Evolutionary conservation across 2,888 invertebrate species (phyloP).

Genomic region (Xanthia togata): DNA sequence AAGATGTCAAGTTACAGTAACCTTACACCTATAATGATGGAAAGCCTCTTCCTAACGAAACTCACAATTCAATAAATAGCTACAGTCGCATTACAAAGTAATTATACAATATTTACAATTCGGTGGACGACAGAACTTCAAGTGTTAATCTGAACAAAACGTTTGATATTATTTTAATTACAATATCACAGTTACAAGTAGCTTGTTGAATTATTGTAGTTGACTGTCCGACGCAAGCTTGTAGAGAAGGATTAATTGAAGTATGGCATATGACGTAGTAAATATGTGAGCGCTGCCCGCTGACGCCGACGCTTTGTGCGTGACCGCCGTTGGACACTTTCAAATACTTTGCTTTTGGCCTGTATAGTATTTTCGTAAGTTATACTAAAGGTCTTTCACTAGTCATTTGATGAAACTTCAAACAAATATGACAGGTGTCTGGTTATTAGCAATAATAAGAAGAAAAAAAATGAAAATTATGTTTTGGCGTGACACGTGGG

Average conservation of each 20-base stretch:
- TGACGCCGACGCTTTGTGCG: too few species aligned
- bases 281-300: too few species aligned
- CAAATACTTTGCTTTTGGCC: not conserved
- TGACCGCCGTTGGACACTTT: not conserved
- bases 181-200: conserved; percentile 47
- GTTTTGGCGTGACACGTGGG: not conserved
- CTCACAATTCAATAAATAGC: conserved; percentile 8
- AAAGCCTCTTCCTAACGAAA: conserved; percentile 5
- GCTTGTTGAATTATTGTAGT: conserved; percentile 16
- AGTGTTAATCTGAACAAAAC: conserved; percentile 16
- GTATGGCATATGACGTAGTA: conserved; percentile 32
- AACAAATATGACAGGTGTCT: not conserved
- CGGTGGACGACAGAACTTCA: conserved; percentile 47
- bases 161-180: conserved; percentile 19
- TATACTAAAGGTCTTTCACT: not conserved
- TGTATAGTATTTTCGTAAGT: not conserved
- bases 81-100: conserved; percentile 32
- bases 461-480: too few species aligned
- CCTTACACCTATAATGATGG: conserved; percentile 22
- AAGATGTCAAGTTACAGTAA: not conserved
- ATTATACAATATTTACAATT: conserved; percentile 64
- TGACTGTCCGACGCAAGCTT: not conserved
- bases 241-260: conserved; percentile 14
- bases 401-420: not conserved
- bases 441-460: not conserved